These are phyloP conservation scores for Sarcophaga peregrina DNA, from an alignment of 1,140 invertebrate species.

Conservation along the genomic window DNA sequence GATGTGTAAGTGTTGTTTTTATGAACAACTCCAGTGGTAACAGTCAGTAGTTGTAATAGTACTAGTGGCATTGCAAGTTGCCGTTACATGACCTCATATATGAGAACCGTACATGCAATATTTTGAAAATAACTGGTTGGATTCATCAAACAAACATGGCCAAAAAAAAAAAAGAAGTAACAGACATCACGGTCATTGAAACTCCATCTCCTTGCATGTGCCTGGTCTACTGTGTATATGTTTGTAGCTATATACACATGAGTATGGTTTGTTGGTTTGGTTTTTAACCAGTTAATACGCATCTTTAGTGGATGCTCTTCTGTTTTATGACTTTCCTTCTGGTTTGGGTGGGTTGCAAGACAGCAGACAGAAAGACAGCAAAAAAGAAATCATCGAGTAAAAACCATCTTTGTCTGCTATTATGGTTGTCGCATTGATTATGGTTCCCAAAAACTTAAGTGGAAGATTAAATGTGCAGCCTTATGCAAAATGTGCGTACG, in stretches of 20 bases:
- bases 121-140: conserved; percentile 21
- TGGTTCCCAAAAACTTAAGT: not conserved
- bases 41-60: not conserved
- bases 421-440: conserved; percentile 4
- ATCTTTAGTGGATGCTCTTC: not conserved
- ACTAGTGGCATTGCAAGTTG: not conserved
- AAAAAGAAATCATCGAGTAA: not conserved
- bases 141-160: conserved; percentile 1
- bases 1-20: no score
- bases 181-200: conserved; percentile 7
- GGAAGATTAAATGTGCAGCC: not conserved
- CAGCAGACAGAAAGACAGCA: not conserved
- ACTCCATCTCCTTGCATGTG: not conserved
- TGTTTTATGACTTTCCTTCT: not conserved
- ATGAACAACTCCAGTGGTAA: not conserved
- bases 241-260: not conserved
- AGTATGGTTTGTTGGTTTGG: not conserved
- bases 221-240: not conserved
- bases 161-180: not conserved
- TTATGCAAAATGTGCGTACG: conserved; percentile 18
- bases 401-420: conserved; percentile 4
- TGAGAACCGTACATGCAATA: not conserved
- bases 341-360: not conserved
- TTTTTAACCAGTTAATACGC: conserved; percentile 1
- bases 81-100: conserved; percentile 34